Evolutionary conservation across 2,888 invertebrate species (phyloP).

Genomic region (Eupsilia transversa): DNA sequence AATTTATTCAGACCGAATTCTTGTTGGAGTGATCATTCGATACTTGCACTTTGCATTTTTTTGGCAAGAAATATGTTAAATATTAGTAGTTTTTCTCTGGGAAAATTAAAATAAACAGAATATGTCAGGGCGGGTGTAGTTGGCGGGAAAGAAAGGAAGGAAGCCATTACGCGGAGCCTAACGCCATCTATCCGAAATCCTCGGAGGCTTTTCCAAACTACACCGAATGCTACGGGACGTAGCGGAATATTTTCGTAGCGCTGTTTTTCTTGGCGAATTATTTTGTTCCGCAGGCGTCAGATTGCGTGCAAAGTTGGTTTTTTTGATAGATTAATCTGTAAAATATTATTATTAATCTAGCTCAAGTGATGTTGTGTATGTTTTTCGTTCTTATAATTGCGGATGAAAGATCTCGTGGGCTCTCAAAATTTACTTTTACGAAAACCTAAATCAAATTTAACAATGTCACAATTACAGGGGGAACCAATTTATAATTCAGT

Average conservation of each 20-base stretch:
- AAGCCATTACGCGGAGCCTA: constrained; percentile 84
- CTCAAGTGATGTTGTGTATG: not conserved
- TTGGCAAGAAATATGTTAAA: constrained; percentile 31
- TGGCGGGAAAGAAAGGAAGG: constrained; percentile 72
- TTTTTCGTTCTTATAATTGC: constrained; percentile 10
- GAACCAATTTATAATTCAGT: not conserved
- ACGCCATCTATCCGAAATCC: constrained; percentile 90
- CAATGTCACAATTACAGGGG: constrained; percentile 4
- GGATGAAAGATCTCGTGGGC: not conserved
- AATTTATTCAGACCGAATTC: constrained; percentile 75
- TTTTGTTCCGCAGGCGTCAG: constrained; percentile 39
- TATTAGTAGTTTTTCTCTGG: constrained; percentile 53
- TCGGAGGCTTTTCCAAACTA: constrained; percentile 87
- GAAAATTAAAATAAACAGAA: constrained; percentile 69
- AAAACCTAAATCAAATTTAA: constrained; percentile 2
- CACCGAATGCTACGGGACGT: constrained; percentile 88
- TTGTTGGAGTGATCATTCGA: constrained; percentile 64
- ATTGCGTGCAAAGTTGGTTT: constrained; percentile 14
- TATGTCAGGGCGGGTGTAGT: constrained; percentile 65
- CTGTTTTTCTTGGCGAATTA: constrained; percentile 52
- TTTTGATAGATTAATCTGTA: constrained; percentile 20
- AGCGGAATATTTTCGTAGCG: constrained; percentile 67
- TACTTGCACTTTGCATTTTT: constrained; percentile 58
- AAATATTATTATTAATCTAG: constrained; percentile 8
- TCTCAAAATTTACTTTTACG: not conserved